A percentile compares a stretch with the other conserved stretches of the same genome.
Evolutionary conservation across 2,113 vertebrate species (phyloP).

Genomic region (Galemys pyrenaicus): DNA sequence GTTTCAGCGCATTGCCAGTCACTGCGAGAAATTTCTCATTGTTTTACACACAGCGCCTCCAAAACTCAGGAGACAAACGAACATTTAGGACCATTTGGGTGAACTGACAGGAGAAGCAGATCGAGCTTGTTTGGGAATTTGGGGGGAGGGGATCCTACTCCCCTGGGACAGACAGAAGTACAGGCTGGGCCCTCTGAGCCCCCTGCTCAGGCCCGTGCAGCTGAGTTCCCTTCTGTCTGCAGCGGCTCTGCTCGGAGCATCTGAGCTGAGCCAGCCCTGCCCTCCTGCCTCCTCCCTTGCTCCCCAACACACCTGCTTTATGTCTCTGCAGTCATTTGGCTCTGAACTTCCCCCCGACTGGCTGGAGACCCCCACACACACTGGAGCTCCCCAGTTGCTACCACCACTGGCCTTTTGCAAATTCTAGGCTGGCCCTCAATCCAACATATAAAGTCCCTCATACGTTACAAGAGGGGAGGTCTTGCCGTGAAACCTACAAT

Average conservation of each 20-base stretch:
- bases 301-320: neutral
- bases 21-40: constrained; percentile 78
- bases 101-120: neutral
- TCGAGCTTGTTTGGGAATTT: neutral
- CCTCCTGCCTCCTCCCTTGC: neutral
- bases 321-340: constrained; percentile 52
- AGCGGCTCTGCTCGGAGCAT: neutral
- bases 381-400: neutral
- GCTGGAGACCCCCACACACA: neutral
- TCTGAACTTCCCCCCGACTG: constrained; percentile 35
- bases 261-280: neutral
- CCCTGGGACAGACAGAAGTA: neutral
- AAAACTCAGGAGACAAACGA: constrained; percentile 1
- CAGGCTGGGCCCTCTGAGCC: neutral
- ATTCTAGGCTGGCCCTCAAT: neutral
- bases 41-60: constrained; percentile 72
- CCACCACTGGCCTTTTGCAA: constrained; percentile 15
- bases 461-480: neutral
- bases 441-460: neutral
- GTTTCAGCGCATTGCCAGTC: constrained; percentile 77
- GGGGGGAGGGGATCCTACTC: neutral
- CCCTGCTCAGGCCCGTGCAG: neutral
- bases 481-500: neutral
- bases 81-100: neutral
- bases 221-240: neutral